Evolutionary conservation across 2,888 invertebrate genomes (phyloP), one percentile per base, ranked within the genome.

Genomic region (Idaea biselata): DNA sequence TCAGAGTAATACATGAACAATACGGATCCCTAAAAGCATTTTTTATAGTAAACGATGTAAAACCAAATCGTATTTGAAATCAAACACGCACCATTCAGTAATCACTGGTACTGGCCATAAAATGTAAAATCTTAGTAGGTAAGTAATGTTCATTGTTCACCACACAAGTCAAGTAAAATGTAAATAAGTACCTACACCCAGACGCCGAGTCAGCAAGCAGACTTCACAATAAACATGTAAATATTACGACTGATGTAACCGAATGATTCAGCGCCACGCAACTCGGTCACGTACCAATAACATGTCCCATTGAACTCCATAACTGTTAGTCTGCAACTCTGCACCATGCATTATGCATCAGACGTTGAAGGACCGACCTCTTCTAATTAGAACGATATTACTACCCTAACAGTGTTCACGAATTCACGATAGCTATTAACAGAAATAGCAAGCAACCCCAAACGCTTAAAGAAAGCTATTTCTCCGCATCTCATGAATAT

Each of bases 401-500:
- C 60, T 67, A 67, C 66, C 66, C 65, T 65, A 67, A 56, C 67
- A 65, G 64, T 61, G 63, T 56, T 60, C 61, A 58, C 54, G 57
- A 60, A 59, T 59, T 62, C 59, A 63, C 58, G 59, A 32, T 58
- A n/a, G 60, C 64, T 66, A 68, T 72, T 64, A 66, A 61, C 44
- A 60, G 64, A 65, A 70, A 66, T 57, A 58, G 65, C 64, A 54
- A 56, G 7, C 17, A 64, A 54, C 64, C 59, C 61, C 64, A 64
- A 63, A 57, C 64, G 63, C 56, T 62, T 65, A 69, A 67, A 70
- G 71, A 70, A 66, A 68, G 67, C 63, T 74, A 80, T 87, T 87
- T 83, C 79, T 77, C 76, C 78, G 78, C 81, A 69, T 77, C 78
- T 82, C 86, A 87, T 90, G 90, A 89, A 91, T 89, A 89, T 87